Evolutionary conservation across 2,113 vertebrate genomes (phyloP), one percentile per base, ranked within the genome.

Genomic region (Entosphenus tridentatus): DNA sequence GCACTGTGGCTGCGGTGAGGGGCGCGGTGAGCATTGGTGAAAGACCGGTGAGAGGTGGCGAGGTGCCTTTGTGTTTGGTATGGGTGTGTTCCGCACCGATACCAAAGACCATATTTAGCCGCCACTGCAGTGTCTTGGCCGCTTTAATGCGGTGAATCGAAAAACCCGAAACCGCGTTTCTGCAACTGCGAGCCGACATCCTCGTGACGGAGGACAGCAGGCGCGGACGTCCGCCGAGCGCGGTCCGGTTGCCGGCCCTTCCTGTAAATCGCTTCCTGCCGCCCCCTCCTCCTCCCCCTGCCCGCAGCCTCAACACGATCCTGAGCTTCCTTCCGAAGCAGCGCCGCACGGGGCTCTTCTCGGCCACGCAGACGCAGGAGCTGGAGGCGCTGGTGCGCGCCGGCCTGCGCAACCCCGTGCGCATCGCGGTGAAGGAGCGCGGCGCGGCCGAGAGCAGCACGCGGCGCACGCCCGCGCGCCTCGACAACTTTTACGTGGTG

Each of bases 301-400:
- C 57, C 72, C 71, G 21, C 77, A 98, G 93, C 71, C 77, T 98
- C 71, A 98, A 96, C 72, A 73, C 82, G 73, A 96, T 98, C 73
- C 74, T 98, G 77, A 81, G 78, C 62, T 78, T 82, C 57, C 67
- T 98, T 75, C 93, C 93, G 1, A 98, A 95, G 77, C 93, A 98
- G 81, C 81, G 93, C 3, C 81, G 93, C 9, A 98, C 92, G 0
- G 93, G 93, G 14, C 78, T 98, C 67, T 97, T 98, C 75, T 97
- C 92, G 1, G 92, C 92, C 57, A 98, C 93, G 0, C 92, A 97
- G 73, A 98, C 93, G 0, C 90, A 96, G 74, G 93, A 98, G 73
- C 79, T 98, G 74, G 92, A 98, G 80, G 96, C 83, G 75, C 76
- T 98, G 78, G 88, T 98, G 75, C 77, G 93, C 3, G 92, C 93